Evolutionary conservation across 1,140 invertebrate species (phyloP), one percentile per base, ranked within the genome.

Genomic region (Carposina sasakii): DNA sequence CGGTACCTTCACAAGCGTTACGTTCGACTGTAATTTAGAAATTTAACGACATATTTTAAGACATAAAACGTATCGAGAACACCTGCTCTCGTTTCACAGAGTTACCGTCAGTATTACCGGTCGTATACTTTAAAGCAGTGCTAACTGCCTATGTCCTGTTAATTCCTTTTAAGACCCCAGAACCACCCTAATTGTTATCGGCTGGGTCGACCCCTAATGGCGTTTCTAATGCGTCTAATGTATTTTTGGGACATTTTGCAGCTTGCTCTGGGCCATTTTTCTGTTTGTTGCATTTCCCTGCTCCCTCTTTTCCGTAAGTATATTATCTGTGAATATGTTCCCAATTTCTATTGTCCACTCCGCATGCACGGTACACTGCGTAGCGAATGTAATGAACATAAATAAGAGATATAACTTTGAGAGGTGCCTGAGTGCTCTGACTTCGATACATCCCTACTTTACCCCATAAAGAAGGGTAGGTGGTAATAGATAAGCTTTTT

Each of bases 231-330:
- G 79, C 76, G 63, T 51, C 73, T 84, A 84, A 84, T 84, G 77
- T 81, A 78, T 76, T 83, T 82, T 81, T 62, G 75, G 71, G 77
- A 84, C 79, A 81, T 78, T 84, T 71, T 79, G 77, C 79, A 81
- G 79, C 74, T 77, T 78, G 76, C 79, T 71, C 67, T 58, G 40
- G 71, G 77, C 70, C 67, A 79, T 79, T 81, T 81, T 78, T 83
- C 69, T 81, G 62, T 79, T 71, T 74, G 72, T 73, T 78, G 67
- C 68, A 64, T 61, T 62, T 63, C 57, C 63, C 67, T 57, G 50
- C 52, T 60, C 62, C 65, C 73, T 65, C 55, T 63, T 56, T 62
- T 50, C 59, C 54, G 74, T 83, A 83, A 83, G 69, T 67, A 66
- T 69, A 81, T 83, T 83, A 83, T 79, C 72, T 72, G 62, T 65